Conservation (phyloP, 2,797 vertebrate species). For the Myripristis jacobus region DNA sequence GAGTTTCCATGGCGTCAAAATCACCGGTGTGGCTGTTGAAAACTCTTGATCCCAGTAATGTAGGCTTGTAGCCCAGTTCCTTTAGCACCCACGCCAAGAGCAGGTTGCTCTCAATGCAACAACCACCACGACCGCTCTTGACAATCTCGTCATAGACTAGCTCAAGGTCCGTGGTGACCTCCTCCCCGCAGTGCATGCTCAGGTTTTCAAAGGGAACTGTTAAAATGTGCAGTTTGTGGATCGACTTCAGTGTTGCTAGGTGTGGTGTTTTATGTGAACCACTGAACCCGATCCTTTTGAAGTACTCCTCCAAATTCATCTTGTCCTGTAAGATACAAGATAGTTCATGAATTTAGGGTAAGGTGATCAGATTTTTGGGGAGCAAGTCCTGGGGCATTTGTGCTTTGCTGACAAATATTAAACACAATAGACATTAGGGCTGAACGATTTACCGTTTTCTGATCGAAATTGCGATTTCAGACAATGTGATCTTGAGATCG, state of each 20-base stretch:
- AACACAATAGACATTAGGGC: too few species aligned
- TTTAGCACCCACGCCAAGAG: slow-evolving; percentile 88
- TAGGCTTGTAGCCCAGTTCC: slow-evolving; percentile 83
- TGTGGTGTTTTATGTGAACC: slow-evolving; percentile 74
- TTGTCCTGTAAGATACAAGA: slow-evolving; percentile 55
- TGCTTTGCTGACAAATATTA: too few species aligned
- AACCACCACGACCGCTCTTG: slow-evolving; percentile 84
- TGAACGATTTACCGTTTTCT: too few species aligned
- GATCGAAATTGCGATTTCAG: too few species aligned
- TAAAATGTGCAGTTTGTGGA: slow-evolving; percentile 85
- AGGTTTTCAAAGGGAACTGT: slow-evolving; percentile 89
- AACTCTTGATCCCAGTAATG: slow-evolving; percentile 75
- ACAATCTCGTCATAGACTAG: slow-evolving; percentile 85
- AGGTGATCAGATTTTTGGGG: too few species aligned
- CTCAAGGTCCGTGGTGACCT: slow-evolving; percentile 78
- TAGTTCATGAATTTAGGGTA: too few species aligned
- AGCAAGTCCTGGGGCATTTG: too few species aligned
- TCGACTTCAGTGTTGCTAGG: slow-evolving; percentile 80
- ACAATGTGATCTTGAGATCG: too few species aligned
- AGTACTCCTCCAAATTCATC: slow-evolving; percentile 90
- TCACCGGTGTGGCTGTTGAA: slow-evolving; percentile 15
- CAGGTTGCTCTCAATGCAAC: slow-evolving; percentile 89
- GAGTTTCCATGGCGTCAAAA: slow-evolving; percentile 61
- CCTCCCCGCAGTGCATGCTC: slow-evolving; percentile 88
- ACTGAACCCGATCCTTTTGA: slow-evolving; percentile 86